These are phyloP conservation scores for Chouioia cunea DNA, from an alignment of 2,888 invertebrate species.

Conservation along the genomic window DNA sequence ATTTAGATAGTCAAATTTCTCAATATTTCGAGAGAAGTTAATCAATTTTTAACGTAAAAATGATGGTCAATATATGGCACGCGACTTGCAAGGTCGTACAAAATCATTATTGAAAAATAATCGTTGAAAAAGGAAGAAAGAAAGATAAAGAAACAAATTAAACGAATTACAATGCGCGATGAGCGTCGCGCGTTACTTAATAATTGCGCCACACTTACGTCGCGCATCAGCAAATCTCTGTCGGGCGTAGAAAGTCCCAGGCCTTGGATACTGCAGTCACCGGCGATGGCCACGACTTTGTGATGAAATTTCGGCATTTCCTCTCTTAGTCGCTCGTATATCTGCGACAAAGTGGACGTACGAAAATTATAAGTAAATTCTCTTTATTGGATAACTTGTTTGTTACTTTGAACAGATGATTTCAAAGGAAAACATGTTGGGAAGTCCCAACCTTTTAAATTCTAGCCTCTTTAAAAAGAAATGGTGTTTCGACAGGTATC, in stretches of 20 bases:
- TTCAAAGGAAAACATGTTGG: too few relatives aligned
- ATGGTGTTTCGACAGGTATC: too few relatives aligned
- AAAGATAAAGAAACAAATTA: too few relatives aligned
- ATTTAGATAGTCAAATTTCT: too few relatives aligned
- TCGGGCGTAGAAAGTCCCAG: conserved; percentile 71
- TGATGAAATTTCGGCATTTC: conserved; percentile 70
- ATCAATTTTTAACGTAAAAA: too few relatives aligned
- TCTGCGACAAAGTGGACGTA: conserved; percentile 58
- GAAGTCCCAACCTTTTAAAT: too few relatives aligned
- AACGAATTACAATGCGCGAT: conserved; percentile 19
- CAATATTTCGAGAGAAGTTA: too few relatives aligned
- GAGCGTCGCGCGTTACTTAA: conserved; percentile 34
- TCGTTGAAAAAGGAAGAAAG: not conserved
- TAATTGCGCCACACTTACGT: conserved; percentile 68
- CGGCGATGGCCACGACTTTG: conserved; percentile 73
- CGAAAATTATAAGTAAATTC: not conserved
- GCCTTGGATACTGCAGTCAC: conserved; percentile 71
- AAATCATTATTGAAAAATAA: not conserved
- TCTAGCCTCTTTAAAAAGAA: too few relatives aligned
- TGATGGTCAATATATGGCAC: too few relatives aligned
- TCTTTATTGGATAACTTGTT: too few relatives aligned
- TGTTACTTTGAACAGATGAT: too few relatives aligned
- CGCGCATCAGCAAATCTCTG: conserved; percentile 69
- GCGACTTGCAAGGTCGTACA: not conserved
- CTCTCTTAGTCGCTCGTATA: conserved; percentile 70